Conservation (phyloP, 1,140 invertebrate genomes). For the Cydia pomonella region DNA sequence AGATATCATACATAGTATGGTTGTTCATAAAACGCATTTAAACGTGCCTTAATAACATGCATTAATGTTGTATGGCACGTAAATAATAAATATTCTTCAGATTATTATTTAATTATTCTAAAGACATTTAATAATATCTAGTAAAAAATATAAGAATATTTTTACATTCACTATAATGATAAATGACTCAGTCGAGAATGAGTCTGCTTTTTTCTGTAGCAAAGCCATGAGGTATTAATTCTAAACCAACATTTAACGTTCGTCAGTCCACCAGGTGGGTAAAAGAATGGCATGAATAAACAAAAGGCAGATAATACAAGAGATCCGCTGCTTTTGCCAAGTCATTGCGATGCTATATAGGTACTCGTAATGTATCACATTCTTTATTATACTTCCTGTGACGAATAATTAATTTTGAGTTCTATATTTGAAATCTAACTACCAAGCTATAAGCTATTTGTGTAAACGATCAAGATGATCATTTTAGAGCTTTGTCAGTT, state of each 20-base stretch:
- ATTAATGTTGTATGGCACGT: no score
- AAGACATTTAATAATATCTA: background rate
- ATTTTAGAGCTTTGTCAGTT: background rate
- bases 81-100: background rate
- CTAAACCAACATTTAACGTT: slow-evolving; percentile 25
- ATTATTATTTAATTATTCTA: background rate
- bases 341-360: slow-evolving; percentile 51
- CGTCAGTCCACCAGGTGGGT: slow-evolving; percentile 38
- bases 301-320: slow-evolving; percentile 53
- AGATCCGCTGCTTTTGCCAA: slow-evolving; percentile 48
- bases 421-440: background rate
- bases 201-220: background rate
- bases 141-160: background rate
- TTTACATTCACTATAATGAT: background rate
- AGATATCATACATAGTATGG: background rate
- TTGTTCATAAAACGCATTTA: background rate
- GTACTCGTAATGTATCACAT: slow-evolving; percentile 38
- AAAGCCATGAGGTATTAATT: slow-evolving; percentile 20
- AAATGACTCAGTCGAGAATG: background rate
- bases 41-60: background rate
- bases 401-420: slow-evolving; percentile 5
- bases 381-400: slow-evolving; percentile 24
- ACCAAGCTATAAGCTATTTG: slow-evolving; percentile 40
- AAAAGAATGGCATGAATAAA: slow-evolving; percentile 50
- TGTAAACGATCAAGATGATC: slow-evolving; percentile 35